phyloP scores from a whole-genome alignment of 2,888 invertebrate genomes.

The Anarsia innoxiella region DNA sequence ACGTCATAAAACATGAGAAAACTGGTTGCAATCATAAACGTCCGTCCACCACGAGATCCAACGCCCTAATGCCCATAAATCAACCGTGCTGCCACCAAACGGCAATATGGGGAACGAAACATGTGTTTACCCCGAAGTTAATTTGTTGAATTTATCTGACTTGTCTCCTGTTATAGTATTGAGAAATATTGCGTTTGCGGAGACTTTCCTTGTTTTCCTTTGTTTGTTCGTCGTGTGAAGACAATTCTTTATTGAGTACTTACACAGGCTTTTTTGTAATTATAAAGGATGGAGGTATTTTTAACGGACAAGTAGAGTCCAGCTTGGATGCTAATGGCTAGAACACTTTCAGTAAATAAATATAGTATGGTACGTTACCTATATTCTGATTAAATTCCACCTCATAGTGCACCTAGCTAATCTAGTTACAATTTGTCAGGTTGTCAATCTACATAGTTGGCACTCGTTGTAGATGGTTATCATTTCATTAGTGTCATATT shows the following conservation, averaged over 20 bases:
- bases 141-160: slow-evolving; percentile 73
- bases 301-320: too few species aligned
- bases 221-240: slow-evolving; percentile 13
- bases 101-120: slow-evolving; percentile 71
- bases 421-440: slow-evolving; percentile 13
- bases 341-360: too few species aligned
- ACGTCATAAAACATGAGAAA: too few species aligned
- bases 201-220: slow-evolving; percentile 27
- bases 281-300: too few species aligned
- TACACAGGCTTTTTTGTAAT: background rate
- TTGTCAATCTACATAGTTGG: slow-evolving; percentile 16
- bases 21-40: slow-evolving; percentile 33
- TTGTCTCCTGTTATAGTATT: slow-evolving; percentile 57
- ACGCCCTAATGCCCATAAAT: slow-evolving; percentile 62
- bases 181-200: slow-evolving; percentile 61
- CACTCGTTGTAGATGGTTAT: slow-evolving; percentile 23
- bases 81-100: slow-evolving; percentile 64
- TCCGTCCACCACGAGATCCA: slow-evolving; percentile 31
- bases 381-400: too few species aligned
- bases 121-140: slow-evolving; percentile 73
- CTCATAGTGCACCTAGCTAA: too few species aligned
- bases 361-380: too few species aligned
- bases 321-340: too few species aligned
- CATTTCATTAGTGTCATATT: slow-evolving; percentile 28
- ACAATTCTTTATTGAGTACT: too few species aligned